These are phyloP conservation scores for Selenia dentaria DNA, from an alignment of 2,888 invertebrate genomes.

Conservation along the genomic window DNA sequence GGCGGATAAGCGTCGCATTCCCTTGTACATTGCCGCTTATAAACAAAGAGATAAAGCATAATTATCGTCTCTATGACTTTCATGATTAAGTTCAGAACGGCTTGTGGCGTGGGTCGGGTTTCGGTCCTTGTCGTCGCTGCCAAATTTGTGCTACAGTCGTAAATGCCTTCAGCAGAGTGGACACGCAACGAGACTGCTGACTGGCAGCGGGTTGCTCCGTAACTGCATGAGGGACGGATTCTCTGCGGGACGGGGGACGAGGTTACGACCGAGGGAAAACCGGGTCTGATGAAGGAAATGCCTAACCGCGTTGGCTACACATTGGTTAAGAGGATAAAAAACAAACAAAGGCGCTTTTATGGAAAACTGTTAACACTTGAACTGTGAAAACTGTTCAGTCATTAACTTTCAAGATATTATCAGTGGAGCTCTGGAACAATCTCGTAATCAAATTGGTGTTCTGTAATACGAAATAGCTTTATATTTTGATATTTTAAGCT, in stretches of 20 bases:
- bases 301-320: too few species aligned
- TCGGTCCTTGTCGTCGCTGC: background rate
- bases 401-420: too few species aligned
- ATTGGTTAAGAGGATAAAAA: background rate
- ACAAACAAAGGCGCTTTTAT: too few species aligned
- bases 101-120: background rate
- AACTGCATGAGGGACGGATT: background rate
- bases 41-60: background rate
- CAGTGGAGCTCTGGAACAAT: too few species aligned
- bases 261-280: background rate
- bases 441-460: too few species aligned
- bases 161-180: background rate
- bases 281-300: too few species aligned
- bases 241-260: background rate
- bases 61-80: background rate
- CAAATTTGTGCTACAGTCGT: background rate
- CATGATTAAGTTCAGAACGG: background rate
- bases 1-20: too few species aligned
- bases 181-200: background rate
- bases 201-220: background rate
- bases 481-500: too few species aligned
- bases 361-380: too few species aligned
- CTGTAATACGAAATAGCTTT: too few species aligned
- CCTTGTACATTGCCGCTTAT: too few species aligned
- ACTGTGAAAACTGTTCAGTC: too few species aligned